phyloP scores from a whole-genome alignment of 2,113 vertebrate species.

The Ancistrus triradiatus region DNA sequence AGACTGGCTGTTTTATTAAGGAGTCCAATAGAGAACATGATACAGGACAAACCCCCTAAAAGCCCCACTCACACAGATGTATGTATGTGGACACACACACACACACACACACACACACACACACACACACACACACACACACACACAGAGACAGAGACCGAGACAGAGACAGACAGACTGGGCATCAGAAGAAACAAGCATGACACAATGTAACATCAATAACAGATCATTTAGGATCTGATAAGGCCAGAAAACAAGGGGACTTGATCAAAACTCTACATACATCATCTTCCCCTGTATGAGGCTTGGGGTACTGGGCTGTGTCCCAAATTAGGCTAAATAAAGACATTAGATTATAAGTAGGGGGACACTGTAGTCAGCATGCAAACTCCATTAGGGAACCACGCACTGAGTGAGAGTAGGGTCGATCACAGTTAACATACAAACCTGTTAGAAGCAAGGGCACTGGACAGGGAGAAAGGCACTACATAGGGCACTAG shows the following conservation, averaged over 20 bases:
- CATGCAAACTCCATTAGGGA: background rate
- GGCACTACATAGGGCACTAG: slow-evolving; percentile 12
- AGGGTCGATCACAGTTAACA: background rate
- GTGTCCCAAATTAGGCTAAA: slow-evolving; percentile 7
- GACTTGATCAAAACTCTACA: background rate
- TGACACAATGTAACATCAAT: slow-evolving; percentile 45
- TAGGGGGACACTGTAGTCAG: background rate
- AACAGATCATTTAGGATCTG: slow-evolving; percentile 19
- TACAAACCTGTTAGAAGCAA: slow-evolving; percentile 2
- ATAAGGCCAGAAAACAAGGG: slow-evolving; percentile 22
- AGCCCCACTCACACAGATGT: slow-evolving; percentile 84
- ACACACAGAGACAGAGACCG: background rate
- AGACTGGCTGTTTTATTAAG: slow-evolving; percentile 97
- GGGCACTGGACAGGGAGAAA: slow-evolving; percentile 1
- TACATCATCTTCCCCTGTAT: background rate
- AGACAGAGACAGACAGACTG: no score
- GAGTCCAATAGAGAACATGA: slow-evolving; percentile 92
- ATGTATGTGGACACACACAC: background rate
- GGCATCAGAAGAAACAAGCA: background rate
- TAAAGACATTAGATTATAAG: background rate
- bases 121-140: background rate
- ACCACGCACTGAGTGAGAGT: background rate
- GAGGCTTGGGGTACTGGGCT: background rate
- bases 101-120: slow-evolving; percentile 3
- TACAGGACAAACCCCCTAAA: slow-evolving; percentile 88